Base-by-base conservation (phyloP, 2,113 vertebrate genomes). In the Ciconia boyciana region DNA sequence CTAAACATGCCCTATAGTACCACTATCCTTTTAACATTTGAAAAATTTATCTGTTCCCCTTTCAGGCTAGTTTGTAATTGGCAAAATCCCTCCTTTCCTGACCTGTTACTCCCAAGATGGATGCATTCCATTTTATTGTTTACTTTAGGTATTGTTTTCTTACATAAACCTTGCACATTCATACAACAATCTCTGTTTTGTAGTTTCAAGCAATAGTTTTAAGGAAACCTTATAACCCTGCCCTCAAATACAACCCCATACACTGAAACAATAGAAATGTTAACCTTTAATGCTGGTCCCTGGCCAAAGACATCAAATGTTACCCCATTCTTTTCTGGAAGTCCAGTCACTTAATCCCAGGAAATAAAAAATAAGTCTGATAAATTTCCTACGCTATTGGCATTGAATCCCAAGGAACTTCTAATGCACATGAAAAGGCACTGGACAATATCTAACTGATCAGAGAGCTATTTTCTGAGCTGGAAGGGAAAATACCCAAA, bases 291-390 rank as follows among this genome's bases (percentile, higher is more conserved):
- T 64, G 29, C n/a, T 94, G 89, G 46, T 84, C 6, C 16, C n/a
- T 44, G 54, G 87, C 70, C 91, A 97, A 92, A 89, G 54, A 62
- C 46, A 80, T 83, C 76, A 76, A 91, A 85, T 39, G 36, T 58
- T 87, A 72, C n/a, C 17, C 54, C 46, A 70, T 80, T 95, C 51
- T 83, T 74, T 93, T 92, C 61, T 66, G 49, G 29, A 89, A 87
- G 57, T 71, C 52, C 65, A 79, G 57, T 79, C 70, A 83, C 39
- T 64, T 90, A 86, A 95, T 89, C 77, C 58, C 84, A 93, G 91
- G 78, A 97, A 91, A 95, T 85, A 94, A 87, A 94, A 95, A 94
- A 80, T 44, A 74, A 87, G 41, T 36, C 58, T 62, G 48, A 76
- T 78, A 68, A 58, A 77, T 94, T 91, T 94, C 84, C 36, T 80